phyloP scores from a whole-genome alignment of 1,140 invertebrate genomes.

The Lasioglossum baleicum region DNA sequence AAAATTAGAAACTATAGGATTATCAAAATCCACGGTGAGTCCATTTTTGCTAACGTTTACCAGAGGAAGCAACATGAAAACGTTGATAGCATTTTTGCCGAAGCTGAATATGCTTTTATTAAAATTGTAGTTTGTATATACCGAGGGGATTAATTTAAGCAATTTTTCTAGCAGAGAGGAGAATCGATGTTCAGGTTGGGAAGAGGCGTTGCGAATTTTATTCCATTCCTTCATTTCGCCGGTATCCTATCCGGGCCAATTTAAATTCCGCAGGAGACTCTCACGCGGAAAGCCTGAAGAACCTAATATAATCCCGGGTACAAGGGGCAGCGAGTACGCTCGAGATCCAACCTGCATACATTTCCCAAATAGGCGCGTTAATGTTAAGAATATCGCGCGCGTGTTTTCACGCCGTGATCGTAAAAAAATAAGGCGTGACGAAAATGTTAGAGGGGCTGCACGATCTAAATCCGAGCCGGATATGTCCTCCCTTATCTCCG shows the following conservation, averaged over 20 bases:
- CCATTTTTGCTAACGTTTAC: too few relatives aligned
- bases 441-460: conserved; percentile 10
- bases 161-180: too few relatives aligned
- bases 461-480: not conserved
- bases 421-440: conserved; percentile 23
- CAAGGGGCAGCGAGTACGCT: conserved; percentile 57
- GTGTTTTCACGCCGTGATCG: conserved; percentile 42
- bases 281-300: conserved; percentile 54
- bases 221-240: conserved; percentile 61
- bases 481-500: not conserved
- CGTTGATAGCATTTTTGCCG: too few relatives aligned
- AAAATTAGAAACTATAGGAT: too few relatives aligned
- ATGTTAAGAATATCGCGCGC: conserved; percentile 59
- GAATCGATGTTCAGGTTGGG: conserved; percentile 15
- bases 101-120: too few relatives aligned
- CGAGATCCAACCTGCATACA: conserved; percentile 64
- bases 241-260: conserved; percentile 66
- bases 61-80: too few relatives aligned
- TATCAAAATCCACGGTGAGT: too few relatives aligned
- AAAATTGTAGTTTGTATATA: too few relatives aligned
- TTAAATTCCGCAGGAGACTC: conserved; percentile 67
- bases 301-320: conserved; percentile 69
- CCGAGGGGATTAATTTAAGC: too few relatives aligned
- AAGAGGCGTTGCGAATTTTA: conserved; percentile 46
- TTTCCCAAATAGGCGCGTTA: conserved; percentile 68